These are phyloP conservation scores for Drosophila hydei DNA, from an alignment of 1,140 invertebrate genomes.

Conservation along the genomic window DNA sequence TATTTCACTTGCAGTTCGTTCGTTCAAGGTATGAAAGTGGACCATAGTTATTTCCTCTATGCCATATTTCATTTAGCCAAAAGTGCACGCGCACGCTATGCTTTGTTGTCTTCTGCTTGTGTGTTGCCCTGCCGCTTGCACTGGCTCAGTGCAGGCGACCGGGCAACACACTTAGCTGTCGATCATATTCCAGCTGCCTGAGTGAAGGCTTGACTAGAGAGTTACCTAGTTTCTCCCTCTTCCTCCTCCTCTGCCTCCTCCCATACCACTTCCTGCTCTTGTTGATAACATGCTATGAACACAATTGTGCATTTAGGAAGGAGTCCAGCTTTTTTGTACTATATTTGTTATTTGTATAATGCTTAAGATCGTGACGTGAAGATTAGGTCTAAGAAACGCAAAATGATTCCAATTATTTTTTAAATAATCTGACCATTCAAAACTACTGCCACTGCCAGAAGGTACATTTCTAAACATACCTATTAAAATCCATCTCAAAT, in stretches of 20 bases:
- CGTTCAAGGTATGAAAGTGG: too few species aligned
- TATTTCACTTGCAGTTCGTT: too few species aligned
- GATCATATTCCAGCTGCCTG: too few species aligned
- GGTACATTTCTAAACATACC: neutral
- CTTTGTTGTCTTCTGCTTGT: neutral
- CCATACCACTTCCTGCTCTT: too few species aligned
- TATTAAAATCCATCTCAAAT: neutral
- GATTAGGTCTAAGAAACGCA: neutral
- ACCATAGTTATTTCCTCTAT: too few species aligned
- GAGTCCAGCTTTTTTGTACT: slow-evolving; percentile 36
- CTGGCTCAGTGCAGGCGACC: neutral
- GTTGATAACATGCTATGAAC: neutral
- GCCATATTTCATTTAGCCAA: too few species aligned
- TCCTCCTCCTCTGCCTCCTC: neutral
- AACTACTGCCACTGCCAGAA: neutral
- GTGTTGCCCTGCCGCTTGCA: slow-evolving; percentile 1
- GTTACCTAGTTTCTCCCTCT: neutral
- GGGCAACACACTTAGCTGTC: neutral
- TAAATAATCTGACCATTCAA: neutral
- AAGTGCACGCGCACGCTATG: too few species aligned
- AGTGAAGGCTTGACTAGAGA: too few species aligned
- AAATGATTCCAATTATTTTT: slow-evolving; percentile 7
- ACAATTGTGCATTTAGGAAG: neutral
- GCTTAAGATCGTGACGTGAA: slow-evolving; percentile 8
- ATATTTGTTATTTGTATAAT: slow-evolving; percentile 51